Base-by-base conservation (phyloP, 2,113 vertebrate genomes). In the Ciconia stormi region DNA sequence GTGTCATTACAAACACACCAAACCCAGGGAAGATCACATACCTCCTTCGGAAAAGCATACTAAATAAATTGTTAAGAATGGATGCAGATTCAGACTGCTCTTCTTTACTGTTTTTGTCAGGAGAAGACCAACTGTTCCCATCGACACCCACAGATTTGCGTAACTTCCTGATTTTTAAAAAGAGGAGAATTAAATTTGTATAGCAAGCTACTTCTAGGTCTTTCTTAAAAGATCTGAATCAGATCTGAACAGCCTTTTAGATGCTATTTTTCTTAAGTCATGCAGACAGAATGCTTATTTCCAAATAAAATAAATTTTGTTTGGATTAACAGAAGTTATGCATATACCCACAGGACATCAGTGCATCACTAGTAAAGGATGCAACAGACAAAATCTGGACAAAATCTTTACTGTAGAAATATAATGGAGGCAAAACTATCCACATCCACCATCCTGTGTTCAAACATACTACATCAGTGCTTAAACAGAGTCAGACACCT, bases 111-210 rank as follows among this genome's bases (percentile, higher is more conserved):
- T 14, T 67, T 95, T 94, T 98, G 87, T 98, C 98, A 95, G 92
- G 76, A 77, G 95, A 91, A 42, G 84, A 90, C 82, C 92, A 97
- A 30, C 67, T 96, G 96, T 34, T 97, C 87, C 97, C 98, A 77
- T 98, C 98, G 26, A 93, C 93, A 70, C 97, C 98, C 92, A 95
- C 89, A 85, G 97, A 83, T 92, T 97, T 98, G 74, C 98, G 98
- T 79, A 98, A 97, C 96, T 98, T 98, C 98, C 98, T 98, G 95
- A 18, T 81, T 90, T 94, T 93, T 82, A 76, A 80, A 87, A 92
- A 52, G 36, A 82, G 44, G 44, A 86, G 15, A 90, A 74, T 89
- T 21, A 47, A 29, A 12, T 52, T 84, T 73, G 67, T 71, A 53
- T 7, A 50, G 62, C 20, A 74, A 78, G 20, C 18, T 13, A 16